Percentiles rank a stretch among this genome's conserved stretches.
Evolutionary conservation across 2,113 vertebrate species (phyloP).

Genomic region (Anthoscopus minutus): DNA sequence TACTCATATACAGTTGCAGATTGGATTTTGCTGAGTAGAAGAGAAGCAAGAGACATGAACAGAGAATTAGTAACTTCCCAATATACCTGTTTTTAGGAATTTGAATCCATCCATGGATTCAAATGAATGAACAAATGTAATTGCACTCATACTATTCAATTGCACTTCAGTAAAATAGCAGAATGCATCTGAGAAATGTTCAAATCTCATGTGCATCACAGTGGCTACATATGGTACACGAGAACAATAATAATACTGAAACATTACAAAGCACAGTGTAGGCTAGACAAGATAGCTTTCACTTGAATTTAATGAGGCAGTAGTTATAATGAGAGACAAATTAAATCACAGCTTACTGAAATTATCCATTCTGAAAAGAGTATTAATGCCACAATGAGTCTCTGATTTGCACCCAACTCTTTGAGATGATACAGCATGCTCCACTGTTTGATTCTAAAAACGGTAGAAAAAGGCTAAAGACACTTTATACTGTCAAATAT

Average conservation of each 20-base stretch:
- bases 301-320: slow-evolving; percentile 57
- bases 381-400: slow-evolving; percentile 2
- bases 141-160: not conserved
- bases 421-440: slow-evolving; percentile 39
- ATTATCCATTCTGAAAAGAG: slow-evolving; percentile 46
- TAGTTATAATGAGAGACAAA: slow-evolving; percentile 37
- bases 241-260: slow-evolving; percentile 3
- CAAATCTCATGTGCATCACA: not conserved
- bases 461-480: slow-evolving; percentile 22
- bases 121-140: not conserved
- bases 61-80: not conserved
- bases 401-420: not conserved
- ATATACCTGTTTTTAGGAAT: not conserved
- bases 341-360: slow-evolving; percentile 29
- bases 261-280: not conserved
- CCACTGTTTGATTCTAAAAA: not conserved
- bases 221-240: not conserved
- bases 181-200: not conserved
- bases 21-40: not conserved
- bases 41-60: not conserved
- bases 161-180: not conserved
- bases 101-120: not conserved
- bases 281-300: not conserved
- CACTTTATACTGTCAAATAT: not conserved
- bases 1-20: not conserved